Conservation (phyloP, 2,797 vertebrate genomes). For the Syngnathus rostellatus region DNA sequence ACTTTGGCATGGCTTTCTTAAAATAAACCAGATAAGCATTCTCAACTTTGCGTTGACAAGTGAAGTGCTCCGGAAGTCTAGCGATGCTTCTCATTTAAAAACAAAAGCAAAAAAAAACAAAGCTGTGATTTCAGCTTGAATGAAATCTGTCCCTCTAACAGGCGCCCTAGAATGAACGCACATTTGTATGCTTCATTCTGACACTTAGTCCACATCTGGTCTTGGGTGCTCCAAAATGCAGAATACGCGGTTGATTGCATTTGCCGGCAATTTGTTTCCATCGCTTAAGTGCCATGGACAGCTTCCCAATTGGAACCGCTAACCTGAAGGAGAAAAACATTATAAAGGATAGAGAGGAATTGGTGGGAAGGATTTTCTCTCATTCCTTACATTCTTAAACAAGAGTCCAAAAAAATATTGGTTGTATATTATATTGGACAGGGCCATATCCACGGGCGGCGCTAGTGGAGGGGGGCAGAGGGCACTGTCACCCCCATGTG, state of each 20-base stretch:
- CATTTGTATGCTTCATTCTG: not conserved
- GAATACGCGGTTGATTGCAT: not conserved
- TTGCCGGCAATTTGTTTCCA: conserved; percentile 7
- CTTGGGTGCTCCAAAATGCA: not conserved
- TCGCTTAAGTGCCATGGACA: conserved; percentile 24
- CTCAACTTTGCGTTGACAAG: conserved; percentile 18
- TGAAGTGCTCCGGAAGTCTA: conserved; percentile 13
- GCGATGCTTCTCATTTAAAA: not conserved
- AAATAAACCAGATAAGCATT: conserved; percentile 37
- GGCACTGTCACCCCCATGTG: no score
- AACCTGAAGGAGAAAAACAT: conserved; percentile 14
- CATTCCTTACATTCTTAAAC: not conserved
- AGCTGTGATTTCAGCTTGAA: no score
- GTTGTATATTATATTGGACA: no score
- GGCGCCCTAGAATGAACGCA: no score
- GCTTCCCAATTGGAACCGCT: conserved; percentile 35
- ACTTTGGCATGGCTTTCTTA: conserved; percentile 17
- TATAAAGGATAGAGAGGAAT: conserved; percentile 8
- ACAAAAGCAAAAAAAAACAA: not conserved
- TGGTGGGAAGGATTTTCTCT: conserved; percentile 24
- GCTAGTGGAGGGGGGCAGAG: no score
- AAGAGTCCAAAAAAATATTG: no score
- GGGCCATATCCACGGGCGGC: no score
- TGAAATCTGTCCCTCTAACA: no score
- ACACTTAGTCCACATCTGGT: not conserved